A percentile compares a stretch with the other conserved stretches of the same genome.
phyloP scores from a whole-genome alignment of 2,888 invertebrate genomes.

The Xanthorhoe designata region DNA sequence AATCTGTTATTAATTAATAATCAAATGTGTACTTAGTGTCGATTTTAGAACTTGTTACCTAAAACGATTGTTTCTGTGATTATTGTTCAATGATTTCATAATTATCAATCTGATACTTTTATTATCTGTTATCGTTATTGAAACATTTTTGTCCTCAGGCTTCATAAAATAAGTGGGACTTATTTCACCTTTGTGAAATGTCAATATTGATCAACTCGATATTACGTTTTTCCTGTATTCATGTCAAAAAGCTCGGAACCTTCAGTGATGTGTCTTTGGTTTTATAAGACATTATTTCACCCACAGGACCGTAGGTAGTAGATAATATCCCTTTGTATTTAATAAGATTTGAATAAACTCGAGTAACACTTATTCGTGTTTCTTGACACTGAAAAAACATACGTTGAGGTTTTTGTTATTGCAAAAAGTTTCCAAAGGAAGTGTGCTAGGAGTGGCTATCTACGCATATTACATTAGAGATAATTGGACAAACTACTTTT shows the following conservation, averaged over 20 bases:
- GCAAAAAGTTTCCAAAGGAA: background rate
- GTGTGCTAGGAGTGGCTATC: no score
- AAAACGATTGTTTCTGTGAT: background rate
- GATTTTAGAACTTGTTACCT: no score
- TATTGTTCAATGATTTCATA: background rate
- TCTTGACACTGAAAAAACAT: background rate
- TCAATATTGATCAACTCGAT: background rate
- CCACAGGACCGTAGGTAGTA: background rate
- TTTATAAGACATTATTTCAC: background rate
- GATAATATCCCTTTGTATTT: background rate
- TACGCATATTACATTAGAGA: no score
- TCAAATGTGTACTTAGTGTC: no score
- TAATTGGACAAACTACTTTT: no score
- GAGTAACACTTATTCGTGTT: background rate
- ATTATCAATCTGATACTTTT: conserved; percentile 4
- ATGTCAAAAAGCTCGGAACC: background rate
- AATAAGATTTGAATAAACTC: background rate
- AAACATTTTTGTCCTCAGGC: background rate
- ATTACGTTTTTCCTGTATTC: conserved; percentile 4
- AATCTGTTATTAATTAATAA: no score
- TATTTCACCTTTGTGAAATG: background rate
- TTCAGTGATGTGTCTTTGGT: background rate
- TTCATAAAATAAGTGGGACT: background rate
- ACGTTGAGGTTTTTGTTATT: background rate
- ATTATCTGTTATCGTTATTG: conserved; percentile 5